These are phyloP conservation scores for Bos javanicus DNA, from an alignment of 2,113 vertebrate genomes.

Conservation along the genomic window DNA sequence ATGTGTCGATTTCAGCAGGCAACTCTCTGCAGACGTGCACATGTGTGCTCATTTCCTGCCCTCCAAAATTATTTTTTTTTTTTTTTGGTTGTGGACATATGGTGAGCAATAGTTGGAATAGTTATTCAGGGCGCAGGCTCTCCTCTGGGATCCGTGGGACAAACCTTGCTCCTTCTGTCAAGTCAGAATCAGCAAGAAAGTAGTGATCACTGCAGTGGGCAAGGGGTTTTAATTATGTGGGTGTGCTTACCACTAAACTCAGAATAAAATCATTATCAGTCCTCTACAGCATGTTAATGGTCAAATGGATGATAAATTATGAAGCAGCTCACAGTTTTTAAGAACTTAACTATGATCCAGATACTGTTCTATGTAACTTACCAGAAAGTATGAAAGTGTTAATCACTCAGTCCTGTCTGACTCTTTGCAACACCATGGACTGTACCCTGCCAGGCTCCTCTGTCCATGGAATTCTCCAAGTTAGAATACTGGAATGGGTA, in stretches of 20 bases:
- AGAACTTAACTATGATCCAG: conserved; percentile 35
- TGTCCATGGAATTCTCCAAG: not conserved
- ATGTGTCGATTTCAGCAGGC: conserved; percentile 68
- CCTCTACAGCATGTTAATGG: not conserved
- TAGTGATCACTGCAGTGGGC: not conserved
- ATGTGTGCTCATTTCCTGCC: conserved; percentile 77
- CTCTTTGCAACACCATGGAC: not conserved
- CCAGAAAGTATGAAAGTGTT: not conserved
- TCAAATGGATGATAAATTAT: conserved; percentile 45
- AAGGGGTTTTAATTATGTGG: not conserved
- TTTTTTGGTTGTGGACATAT: conserved; percentile 68
- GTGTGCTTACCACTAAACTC: not conserved
- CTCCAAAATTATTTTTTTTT: conserved; percentile 65
- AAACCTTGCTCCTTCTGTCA: conserved; percentile 70
- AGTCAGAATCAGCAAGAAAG: conserved; percentile 46
- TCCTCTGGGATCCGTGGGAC: conserved; percentile 66
- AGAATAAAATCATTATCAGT: conserved; percentile 4
- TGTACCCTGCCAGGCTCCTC: not conserved
- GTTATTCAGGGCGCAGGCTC: conserved; percentile 70
- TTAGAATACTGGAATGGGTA: not conserved
- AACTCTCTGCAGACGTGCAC: conserved; percentile 64
- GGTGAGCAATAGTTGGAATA: conserved; percentile 73
- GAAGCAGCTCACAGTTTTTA: conserved; percentile 48
- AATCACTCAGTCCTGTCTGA: not conserved
- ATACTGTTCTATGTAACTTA: conserved; percentile 36